Evolutionary conservation across 2,888 invertebrate species (phyloP), one percentile per base, ranked within the genome.

Genomic region (Cistogaster globosa): DNA sequence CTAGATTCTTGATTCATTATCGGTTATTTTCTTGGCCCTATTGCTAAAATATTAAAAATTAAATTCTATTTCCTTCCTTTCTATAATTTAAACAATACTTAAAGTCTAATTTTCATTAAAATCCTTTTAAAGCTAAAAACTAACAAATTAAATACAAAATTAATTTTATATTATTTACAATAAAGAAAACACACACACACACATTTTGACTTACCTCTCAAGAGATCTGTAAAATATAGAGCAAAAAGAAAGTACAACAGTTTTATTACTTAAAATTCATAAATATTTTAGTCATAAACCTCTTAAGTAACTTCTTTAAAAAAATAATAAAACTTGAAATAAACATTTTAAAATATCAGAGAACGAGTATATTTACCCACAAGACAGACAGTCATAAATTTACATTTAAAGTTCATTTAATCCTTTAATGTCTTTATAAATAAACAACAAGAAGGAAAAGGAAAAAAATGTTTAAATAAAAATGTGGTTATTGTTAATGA

Each of bases 401-500:
- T 18, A 26, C 38, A 68, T 68, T 78, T 55, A 68, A 67, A 53
- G 22, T 65, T 22, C 55, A 53, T 36, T 74, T 83, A 74, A 77
- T 68, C 72, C 58, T 81, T 84, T 63, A 84, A 78, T 74, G 74
- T 60, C 63, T 65, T 74, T 32, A 55, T 68, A 62, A 62, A 74
- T 38, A 69, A 32, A 72, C 45, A 60, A n/a, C 18, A 62, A 32
- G 12, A 69, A 36, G n/a, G 57, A 45, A 18, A 45, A 4, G 32
- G 36, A 22, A 55, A 42, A 45, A 48, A 16, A 48, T 48, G 0
- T 48, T 57, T n/a, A 45, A 71, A 71, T 48, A 38, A 57, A 80
- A 77, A 74, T 78, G 72, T 80, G 76, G 76, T 81, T 78, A 71
- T 78, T 85, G 74, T 81, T 75, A 81, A 78, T 82, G 71, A 71